These are phyloP conservation scores for Stomatorhinus walkeri DNA, from an alignment of 2,797 vertebrate species.

Conservation along the genomic window DNA sequence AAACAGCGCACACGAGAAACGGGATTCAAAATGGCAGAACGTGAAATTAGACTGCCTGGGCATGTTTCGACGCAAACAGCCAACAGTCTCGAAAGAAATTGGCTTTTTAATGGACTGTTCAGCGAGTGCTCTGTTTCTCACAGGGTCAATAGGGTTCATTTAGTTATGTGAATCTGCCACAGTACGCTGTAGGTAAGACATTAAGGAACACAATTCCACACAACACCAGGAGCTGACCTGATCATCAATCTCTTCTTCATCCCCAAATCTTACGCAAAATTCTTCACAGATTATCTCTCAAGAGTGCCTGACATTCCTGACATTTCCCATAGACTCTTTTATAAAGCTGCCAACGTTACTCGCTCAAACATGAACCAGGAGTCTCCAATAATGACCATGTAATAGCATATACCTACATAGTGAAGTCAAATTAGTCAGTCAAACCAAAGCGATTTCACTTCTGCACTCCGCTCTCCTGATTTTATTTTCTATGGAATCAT, in stretches of 20 bases:
- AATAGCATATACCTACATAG: background rate
- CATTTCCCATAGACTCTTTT: background rate
- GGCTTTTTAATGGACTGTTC: conserved; percentile 23
- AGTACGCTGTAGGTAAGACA: background rate
- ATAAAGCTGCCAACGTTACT: background rate
- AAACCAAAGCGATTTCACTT: conserved; percentile 13
- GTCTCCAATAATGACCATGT: background rate
- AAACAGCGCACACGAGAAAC: conserved; percentile 1
- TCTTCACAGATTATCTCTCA: background rate
- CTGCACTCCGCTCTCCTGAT: background rate
- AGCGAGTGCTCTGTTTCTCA: conserved; percentile 8
- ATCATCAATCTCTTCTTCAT: background rate
- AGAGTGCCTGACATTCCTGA: background rate
- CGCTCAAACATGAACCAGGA: background rate
- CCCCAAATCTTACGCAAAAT: background rate
- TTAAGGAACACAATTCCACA: background rate
- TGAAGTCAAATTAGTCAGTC: conserved; percentile 10
- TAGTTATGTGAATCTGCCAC: background rate
- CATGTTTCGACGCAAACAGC: conserved; percentile 15
- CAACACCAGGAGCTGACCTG: background rate
- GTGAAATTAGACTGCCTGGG: conserved; percentile 1
- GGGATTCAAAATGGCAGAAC: conserved; percentile 4
- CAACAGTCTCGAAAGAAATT: conserved; percentile 20
- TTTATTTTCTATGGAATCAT: conserved; percentile 7
- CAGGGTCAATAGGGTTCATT: background rate